These are phyloP conservation scores for Nothoprocta pentlandii DNA, from an alignment of 2,113 vertebrate species.

Conservation along the genomic window DNA sequence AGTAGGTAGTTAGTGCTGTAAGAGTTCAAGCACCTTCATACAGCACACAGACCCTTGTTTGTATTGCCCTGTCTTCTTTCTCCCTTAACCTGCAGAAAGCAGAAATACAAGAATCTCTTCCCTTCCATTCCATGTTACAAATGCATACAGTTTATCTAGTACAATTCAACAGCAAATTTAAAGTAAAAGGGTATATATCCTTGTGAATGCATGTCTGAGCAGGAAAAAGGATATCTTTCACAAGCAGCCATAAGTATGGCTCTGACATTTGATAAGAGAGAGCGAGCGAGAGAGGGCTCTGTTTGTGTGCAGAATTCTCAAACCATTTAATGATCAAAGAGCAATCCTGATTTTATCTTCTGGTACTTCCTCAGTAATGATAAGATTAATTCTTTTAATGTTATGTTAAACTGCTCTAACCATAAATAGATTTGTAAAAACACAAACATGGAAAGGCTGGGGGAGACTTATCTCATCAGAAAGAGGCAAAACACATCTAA, in stretches of 20 bases:
- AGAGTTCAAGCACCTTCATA: background rate
- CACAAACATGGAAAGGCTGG: background rate
- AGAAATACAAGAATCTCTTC: background rate
- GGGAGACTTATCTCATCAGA: background rate
- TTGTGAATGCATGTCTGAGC: background rate
- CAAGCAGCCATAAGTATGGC: background rate
- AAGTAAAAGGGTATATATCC: background rate
- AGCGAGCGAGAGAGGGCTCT: background rate
- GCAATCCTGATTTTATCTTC: slow-evolving; percentile 61
- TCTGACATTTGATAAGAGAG: slow-evolving; percentile 46
- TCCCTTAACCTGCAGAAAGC: background rate
- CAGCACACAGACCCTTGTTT: background rate
- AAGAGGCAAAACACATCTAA: background rate
- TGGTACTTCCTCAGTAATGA: slow-evolving; percentile 46
- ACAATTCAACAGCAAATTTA: background rate
- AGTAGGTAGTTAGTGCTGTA: background rate
- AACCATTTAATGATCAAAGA: slow-evolving; percentile 62
- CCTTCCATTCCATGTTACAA: background rate
- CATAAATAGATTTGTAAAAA: slow-evolving; percentile 49
- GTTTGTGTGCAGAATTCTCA: slow-evolving; percentile 49
- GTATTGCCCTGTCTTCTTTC: background rate
- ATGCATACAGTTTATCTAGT: background rate
- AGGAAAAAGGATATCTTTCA: slow-evolving; percentile 34
- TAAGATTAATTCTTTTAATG: slow-evolving; percentile 66
- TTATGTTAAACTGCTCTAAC: background rate